These are phyloP conservation scores for Rousettus madagascariensis DNA, from an alignment of 2,797 vertebrate genomes.

Conservation along the genomic window DNA sequence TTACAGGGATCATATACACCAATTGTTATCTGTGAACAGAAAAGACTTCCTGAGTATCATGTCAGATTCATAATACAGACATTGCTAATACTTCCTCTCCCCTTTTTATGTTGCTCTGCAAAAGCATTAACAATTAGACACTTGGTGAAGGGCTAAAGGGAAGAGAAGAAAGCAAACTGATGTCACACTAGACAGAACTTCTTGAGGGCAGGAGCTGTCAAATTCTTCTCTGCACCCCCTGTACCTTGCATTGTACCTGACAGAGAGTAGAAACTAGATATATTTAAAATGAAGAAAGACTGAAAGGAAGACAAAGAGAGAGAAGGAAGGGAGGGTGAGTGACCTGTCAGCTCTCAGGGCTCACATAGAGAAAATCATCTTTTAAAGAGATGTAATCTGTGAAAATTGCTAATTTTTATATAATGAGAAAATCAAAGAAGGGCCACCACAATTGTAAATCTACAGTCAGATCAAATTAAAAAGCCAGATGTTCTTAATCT, in stretches of 20 bases:
- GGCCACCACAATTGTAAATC: not conserved
- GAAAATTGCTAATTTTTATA: not conserved
- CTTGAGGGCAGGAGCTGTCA: not conserved
- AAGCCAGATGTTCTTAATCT: not conserved
- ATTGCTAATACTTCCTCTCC: not conserved
- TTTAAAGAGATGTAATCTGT: not conserved
- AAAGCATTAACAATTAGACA: not conserved
- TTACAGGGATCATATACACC: constrained; percentile 97
- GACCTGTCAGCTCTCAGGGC: not conserved
- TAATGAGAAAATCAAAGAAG: not conserved
- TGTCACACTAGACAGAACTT: not conserved
- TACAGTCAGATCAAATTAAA: not conserved
- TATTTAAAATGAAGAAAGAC: not conserved
- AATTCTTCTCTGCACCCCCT: not conserved
- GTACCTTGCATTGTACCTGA: not conserved
- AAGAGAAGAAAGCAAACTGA: not conserved
- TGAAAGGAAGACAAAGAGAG: not conserved
- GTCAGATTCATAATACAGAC: not conserved
- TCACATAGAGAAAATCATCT: not conserved
- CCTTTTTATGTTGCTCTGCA: not conserved
- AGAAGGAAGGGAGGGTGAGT: not conserved
- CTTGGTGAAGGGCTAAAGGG: not conserved
- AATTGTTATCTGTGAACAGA: constrained; percentile 90
- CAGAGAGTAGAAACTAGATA: not conserved
- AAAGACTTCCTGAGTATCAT: constrained; percentile 39